Conservation (phyloP, 2,113 vertebrate species). For the Sinocyclocheilus maitianheensis region DNA sequence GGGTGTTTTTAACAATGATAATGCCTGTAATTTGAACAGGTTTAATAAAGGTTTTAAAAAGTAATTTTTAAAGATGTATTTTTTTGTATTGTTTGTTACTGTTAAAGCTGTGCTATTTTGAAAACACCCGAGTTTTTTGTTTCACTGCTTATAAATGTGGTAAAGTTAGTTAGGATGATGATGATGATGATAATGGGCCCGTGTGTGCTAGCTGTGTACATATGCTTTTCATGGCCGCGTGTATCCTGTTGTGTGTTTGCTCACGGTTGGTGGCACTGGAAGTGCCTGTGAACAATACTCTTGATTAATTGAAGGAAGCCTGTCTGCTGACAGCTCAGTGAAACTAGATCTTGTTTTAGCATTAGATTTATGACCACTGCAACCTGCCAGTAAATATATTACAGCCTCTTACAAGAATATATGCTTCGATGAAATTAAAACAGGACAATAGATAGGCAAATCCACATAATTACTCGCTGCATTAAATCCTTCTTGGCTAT, state of each 20-base stretch:
- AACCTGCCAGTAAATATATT: constrained; percentile 62
- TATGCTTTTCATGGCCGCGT: not conserved
- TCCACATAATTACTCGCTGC: not conserved
- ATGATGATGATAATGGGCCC: not conserved
- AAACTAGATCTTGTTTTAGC: constrained; percentile 61
- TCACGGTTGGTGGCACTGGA: constrained; percentile 12
- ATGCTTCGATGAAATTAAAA: not conserved
- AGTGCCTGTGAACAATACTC: constrained; percentile 38
- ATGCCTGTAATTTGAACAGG: no score
- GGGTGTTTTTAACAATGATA: no score
- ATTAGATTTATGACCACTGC: constrained; percentile 67
- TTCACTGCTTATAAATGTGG: no score
- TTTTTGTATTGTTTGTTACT: no score
- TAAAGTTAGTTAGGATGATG: no score
- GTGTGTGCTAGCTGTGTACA: not conserved
- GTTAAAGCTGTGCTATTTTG: no score
- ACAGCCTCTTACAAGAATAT: constrained; percentile 5
- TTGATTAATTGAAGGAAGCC: constrained; percentile 71
- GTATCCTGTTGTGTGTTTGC: not conserved
- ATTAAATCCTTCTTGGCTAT: constrained; percentile 54
- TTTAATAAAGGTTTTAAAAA: no score
- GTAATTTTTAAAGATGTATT: no score
- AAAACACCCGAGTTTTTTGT: no score
- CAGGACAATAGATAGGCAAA: not conserved
- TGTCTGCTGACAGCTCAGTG: constrained; percentile 64